Conservation (phyloP, 2,113 vertebrate species). For the Saccopteryx bilineata region DNA sequence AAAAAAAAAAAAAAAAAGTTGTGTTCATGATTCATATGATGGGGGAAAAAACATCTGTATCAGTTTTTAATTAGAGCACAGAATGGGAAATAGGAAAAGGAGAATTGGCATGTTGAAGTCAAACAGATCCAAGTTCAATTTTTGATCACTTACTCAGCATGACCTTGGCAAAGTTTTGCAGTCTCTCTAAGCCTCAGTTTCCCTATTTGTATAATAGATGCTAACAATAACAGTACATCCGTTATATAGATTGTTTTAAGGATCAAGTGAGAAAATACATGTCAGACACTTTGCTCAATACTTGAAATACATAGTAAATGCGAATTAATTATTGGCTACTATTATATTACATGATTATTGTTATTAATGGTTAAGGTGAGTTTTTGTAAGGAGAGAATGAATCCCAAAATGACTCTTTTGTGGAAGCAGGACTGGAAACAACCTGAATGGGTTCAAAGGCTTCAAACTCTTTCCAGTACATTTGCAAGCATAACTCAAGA, state of each 20-base stretch:
- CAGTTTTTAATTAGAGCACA: not conserved
- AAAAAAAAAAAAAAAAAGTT: no score
- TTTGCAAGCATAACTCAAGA: not conserved
- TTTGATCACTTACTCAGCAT: not conserved
- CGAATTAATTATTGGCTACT: not conserved
- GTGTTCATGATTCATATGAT: not conserved
- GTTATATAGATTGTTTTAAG: not conserved
- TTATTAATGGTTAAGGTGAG: constrained; percentile 5
- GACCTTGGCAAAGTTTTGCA: not conserved
- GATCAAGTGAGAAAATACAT: not conserved
- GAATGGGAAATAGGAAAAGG: not conserved
- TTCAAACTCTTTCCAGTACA: not conserved
- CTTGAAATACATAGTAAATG: not conserved
- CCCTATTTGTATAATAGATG: not conserved
- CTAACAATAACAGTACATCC: not conserved
- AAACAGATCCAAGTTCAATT: not conserved
- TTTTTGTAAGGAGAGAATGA: constrained; percentile 31
- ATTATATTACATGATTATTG: not conserved
- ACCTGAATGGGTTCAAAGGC: not conserved
- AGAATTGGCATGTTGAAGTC: not conserved
- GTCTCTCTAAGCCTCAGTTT: not conserved
- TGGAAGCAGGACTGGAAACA: constrained; percentile 38
- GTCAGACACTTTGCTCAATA: not conserved
- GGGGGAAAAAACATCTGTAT: not conserved
- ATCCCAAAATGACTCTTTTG: constrained; percentile 29